Percentiles rank a stretch among this genome's conserved stretches.
phyloP scores from a whole-genome alignment of 2,113 vertebrate genomes.

The Sceloporus undulatus region DNA sequence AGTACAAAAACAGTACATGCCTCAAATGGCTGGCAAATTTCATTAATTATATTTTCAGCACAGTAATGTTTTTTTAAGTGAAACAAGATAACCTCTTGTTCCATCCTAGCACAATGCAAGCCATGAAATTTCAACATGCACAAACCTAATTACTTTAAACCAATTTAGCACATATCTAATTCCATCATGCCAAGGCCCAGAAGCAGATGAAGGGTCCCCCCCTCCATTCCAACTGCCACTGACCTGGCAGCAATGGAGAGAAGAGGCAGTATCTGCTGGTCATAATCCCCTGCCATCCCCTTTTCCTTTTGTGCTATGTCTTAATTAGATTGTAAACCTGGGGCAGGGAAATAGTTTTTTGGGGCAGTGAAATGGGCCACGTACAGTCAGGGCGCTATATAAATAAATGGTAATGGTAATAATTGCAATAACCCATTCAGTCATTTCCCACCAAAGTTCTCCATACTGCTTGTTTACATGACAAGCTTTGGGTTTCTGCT shows the following conservation, averaged over 20 bases:
- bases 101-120: not conserved
- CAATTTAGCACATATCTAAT: not conserved
- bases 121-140: slow-evolving; percentile 8
- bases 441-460: not conserved
- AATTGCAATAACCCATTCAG: not conserved
- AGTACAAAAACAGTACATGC: not conserved
- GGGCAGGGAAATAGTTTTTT: too few species aligned
- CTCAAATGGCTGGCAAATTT: not conserved
- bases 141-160: not conserved
- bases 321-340: too few species aligned
- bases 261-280: too few species aligned
- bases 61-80: not conserved
- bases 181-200: not conserved
- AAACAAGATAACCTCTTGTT: slow-evolving; percentile 9
- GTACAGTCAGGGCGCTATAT: too few species aligned
- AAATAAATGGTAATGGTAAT: too few species aligned
- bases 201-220: too few species aligned
- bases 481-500: not conserved
- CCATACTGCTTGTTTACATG: not conserved
- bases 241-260: too few species aligned
- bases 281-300: too few species aligned
- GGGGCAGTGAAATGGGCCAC: too few species aligned
- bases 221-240: too few species aligned
- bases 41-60: not conserved
- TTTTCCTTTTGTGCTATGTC: too few species aligned